phyloP scores from a whole-genome alignment of 2,888 invertebrate genomes.

The Hemithea aestivaria region DNA sequence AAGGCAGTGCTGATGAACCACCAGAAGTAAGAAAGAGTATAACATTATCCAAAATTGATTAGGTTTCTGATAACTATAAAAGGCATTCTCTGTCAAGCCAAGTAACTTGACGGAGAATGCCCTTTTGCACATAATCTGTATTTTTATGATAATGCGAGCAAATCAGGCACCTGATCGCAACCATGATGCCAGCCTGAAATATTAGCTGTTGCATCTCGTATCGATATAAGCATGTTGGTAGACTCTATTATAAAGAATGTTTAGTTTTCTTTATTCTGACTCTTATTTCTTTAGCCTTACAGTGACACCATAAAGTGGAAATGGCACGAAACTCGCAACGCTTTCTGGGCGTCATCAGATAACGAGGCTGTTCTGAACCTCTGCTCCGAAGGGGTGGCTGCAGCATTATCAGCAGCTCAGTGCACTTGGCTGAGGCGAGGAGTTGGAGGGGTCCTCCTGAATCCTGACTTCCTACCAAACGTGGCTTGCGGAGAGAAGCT shows the following conservation, averaged over 20 bases:
- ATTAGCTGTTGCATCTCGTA: no score
- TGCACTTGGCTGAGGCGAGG: conserved; percentile 63
- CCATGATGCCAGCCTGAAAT: no score
- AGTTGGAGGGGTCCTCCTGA: conserved; percentile 51
- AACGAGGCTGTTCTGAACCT: conserved; percentile 55
- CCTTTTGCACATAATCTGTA: no score
- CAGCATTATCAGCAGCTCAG: conserved; percentile 48
- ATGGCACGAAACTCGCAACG: conserved; percentile 47
- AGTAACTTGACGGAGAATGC: no score
- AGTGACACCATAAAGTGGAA: conserved; percentile 42
- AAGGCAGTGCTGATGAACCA: conserved; percentile 52
- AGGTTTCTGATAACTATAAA: no score
- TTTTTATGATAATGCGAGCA: no score
- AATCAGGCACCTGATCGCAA: no score
- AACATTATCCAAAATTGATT: no score
- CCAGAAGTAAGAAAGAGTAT: conserved; percentile 39
- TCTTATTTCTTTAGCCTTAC: conserved; percentile 21
- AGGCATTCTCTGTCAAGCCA: no score
- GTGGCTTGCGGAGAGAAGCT: conserved; percentile 47
- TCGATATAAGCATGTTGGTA: no score
- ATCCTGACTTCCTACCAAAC: conserved; percentile 47
- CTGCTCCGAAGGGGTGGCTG: conserved; percentile 50
- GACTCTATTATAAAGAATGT: no score
- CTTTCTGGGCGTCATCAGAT: conserved; percentile 45
- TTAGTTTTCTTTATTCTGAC: no score